Evolutionary conservation across 53 echinoderm and acorn worm genomes (phyloP).

Genomic region (Luidia sarsii): DNA sequence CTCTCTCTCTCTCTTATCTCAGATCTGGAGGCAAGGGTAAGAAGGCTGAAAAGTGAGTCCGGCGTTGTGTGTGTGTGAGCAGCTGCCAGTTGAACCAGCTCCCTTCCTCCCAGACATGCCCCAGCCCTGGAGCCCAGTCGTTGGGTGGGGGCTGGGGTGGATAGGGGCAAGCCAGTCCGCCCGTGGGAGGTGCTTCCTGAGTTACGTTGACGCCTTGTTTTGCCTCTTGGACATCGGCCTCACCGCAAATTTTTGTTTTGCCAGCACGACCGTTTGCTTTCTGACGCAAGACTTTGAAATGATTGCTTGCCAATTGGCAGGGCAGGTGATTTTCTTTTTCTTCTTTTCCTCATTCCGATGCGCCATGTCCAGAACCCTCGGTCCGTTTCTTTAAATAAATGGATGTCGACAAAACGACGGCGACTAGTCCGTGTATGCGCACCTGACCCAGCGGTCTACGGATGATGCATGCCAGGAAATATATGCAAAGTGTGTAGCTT

Average conservation of each 20-base stretch:
- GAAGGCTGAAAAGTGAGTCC: slow-evolving; percentile 83
- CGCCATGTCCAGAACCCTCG: background rate
- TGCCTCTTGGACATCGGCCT: no score
- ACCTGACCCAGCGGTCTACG: background rate
- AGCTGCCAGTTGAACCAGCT: background rate
- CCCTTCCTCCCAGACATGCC: background rate
- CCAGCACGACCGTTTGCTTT: no score
- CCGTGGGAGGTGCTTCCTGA: no score
- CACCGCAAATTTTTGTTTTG: no score
- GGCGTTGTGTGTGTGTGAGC: background rate
- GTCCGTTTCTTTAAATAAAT: background rate
- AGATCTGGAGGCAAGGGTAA: slow-evolving; percentile 84
- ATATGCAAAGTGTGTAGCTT: slow-evolving; percentile 14
- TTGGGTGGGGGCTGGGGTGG: no score
- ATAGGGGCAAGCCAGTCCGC: no score
- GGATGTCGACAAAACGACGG: background rate
- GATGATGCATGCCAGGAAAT: background rate
- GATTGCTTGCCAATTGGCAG: background rate
- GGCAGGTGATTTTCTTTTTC: background rate
- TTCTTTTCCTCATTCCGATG: background rate
- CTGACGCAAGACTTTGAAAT: no score
- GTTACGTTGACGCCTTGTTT: no score
- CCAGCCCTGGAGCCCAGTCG: no score
- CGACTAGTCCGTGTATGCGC: background rate
- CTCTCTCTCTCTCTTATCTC: slow-evolving; percentile 1